These are phyloP conservation scores for Odontocolon sp. DNA, from an alignment of 2,888 invertebrate species.

Conservation along the genomic window DNA sequence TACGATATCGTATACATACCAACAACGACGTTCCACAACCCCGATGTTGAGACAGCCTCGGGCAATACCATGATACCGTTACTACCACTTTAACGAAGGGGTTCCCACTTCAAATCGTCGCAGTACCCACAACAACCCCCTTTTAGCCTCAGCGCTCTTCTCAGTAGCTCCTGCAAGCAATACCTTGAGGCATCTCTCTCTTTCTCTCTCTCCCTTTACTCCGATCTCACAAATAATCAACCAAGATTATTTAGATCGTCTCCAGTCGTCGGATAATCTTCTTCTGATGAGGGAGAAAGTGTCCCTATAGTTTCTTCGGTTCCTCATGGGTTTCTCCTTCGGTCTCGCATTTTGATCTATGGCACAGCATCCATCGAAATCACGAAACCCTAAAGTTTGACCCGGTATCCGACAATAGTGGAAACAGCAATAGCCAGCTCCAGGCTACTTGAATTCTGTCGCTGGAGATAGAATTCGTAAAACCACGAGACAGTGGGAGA, in stretches of 20 bases:
- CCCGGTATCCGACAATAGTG: constrained; percentile 1
- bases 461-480: constrained; percentile 17
- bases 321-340: background rate
- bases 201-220: no score
- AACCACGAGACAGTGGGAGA: constrained; percentile 49
- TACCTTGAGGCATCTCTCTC: no score
- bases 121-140: constrained; percentile 20
- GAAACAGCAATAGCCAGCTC: constrained; percentile 24
- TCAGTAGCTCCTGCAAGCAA: background rate
- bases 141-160: constrained; percentile 15
- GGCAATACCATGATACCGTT: constrained; percentile 67
- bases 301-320: constrained; percentile 42
- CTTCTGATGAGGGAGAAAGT: constrained; percentile 40
- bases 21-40: constrained; percentile 37
- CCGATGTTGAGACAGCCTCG: constrained; percentile 45
- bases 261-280: constrained; percentile 62
- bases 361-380: constrained; percentile 61
- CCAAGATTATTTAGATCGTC: constrained; percentile 70
- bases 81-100: constrained; percentile 74
- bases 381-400: constrained; percentile 64
- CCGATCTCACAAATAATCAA: constrained; percentile 17
- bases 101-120: constrained; percentile 32
- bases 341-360: background rate
- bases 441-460: constrained; percentile 61
- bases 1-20: constrained; percentile 40